Conservation (phyloP, 1,140 invertebrate species). For the Rhizoglyphus robini region DNA sequence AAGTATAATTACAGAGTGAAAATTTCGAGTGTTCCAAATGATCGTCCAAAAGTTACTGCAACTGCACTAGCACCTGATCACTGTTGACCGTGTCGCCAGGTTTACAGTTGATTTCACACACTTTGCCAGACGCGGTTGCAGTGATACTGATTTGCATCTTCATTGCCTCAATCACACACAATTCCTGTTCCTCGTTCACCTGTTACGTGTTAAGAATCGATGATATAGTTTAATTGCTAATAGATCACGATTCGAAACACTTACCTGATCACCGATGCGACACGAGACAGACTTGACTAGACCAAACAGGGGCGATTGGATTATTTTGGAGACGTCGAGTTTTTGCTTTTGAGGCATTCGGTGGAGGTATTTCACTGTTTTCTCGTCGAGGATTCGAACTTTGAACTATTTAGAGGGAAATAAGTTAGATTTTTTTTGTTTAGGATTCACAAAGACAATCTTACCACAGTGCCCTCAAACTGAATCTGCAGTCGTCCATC, state of each 20-base stretch:
- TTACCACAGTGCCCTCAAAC: constrained; percentile 38
- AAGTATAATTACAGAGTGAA: neutral
- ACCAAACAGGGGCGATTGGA: constrained; percentile 56
- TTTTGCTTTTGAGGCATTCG: constrained; percentile 45
- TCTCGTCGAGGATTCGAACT: constrained; percentile 39
- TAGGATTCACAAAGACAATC: no score
- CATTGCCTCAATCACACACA: constrained; percentile 58
- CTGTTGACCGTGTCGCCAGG: constrained; percentile 50
- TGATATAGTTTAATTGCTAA: neutral
- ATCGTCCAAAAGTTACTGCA: no score
- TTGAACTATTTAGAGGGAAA: constrained; percentile 37
- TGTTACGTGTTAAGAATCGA: constrained; percentile 22
- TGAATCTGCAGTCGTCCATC: constrained; percentile 41
- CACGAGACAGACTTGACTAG: constrained; percentile 48
- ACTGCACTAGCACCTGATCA: constrained; percentile 48
- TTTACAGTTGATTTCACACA: constrained; percentile 47
- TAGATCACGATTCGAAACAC: constrained; percentile 1
- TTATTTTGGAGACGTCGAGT: constrained; percentile 39
- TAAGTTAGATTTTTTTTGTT: constrained; percentile 18
- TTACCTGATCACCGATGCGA: constrained; percentile 43
- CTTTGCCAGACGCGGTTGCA: constrained; percentile 43
- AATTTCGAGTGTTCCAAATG: neutral
- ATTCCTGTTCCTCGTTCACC: constrained; percentile 50
- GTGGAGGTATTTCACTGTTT: constrained; percentile 37
- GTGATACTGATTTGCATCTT: constrained; percentile 60